These are phyloP conservation scores for Campaea margaritaria DNA, from an alignment of 2,888 invertebrate genomes.

Conservation along the genomic window DNA sequence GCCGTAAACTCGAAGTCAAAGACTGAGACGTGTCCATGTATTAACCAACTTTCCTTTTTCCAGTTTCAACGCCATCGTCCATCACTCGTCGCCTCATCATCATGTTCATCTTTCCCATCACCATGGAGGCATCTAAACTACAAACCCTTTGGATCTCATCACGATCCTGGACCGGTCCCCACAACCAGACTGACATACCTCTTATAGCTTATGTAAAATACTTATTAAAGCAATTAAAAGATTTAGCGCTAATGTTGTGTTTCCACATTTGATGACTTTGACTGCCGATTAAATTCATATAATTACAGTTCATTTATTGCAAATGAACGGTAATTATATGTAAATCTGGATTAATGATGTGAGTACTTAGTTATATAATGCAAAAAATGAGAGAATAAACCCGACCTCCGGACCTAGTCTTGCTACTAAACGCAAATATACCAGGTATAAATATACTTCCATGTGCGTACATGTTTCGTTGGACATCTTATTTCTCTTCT, in stretches of 20 bases:
- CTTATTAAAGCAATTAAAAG: conserved; percentile 46
- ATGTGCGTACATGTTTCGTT: too few species aligned
- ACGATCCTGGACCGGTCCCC: conserved; percentile 36
- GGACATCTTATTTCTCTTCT: too few species aligned
- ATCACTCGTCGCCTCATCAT: conserved; percentile 82
- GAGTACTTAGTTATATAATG: too few species aligned
- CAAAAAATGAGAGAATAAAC: too few species aligned
- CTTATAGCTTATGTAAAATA: conserved; percentile 41
- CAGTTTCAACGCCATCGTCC: conserved; percentile 87
- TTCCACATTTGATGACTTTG: conserved; percentile 16
- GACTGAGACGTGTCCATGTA: not conserved
- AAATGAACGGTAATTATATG: not conserved
- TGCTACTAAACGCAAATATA: too few species aligned
- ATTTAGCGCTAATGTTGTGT: conserved; percentile 55
- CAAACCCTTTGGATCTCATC: conserved; percentile 7
- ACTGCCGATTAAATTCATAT: conserved; percentile 7
- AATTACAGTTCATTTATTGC: too few species aligned
- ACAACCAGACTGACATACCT: conserved; percentile 53
- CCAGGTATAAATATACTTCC: too few species aligned
- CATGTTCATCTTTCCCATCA: conserved; percentile 79
- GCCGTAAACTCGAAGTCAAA: too few species aligned
- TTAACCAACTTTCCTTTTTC: conserved; percentile 45
- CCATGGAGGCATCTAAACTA: conserved; percentile 53
- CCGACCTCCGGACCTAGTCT: too few species aligned
- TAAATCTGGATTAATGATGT: too few species aligned